These are phyloP conservation scores for Sminthopsis crassicaudata DNA, from an alignment of 2,113 vertebrate genomes.

Conservation along the genomic window DNA sequence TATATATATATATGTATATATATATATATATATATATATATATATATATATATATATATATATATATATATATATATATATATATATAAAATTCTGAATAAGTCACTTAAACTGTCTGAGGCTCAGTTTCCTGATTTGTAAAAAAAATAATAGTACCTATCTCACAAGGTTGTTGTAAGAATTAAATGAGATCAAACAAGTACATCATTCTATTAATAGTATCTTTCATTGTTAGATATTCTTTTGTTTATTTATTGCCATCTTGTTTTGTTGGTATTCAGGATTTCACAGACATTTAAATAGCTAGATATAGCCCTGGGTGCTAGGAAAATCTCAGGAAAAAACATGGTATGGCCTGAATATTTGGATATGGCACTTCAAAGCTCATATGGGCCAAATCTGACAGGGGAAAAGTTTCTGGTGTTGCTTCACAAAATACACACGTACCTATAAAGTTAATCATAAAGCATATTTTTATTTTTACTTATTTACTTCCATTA, in stretches of 20 bases:
- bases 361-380: not conserved
- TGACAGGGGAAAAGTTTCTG: not conserved
- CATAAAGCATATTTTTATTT: not conserved
- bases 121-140: not conserved
- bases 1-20: no score
- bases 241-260: not conserved
- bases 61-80: no score
- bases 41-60: no score
- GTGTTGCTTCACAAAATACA: not conserved
- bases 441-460: not conserved
- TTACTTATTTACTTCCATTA: constrained; percentile 32
- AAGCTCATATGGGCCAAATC: not conserved
- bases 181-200: not conserved
- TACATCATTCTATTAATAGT: not conserved
- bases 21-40: no score
- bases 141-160: not conserved
- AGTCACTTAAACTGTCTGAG: not conserved
- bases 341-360: not conserved
- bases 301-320: not conserved
- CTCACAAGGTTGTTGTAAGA: not conserved
- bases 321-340: not conserved
- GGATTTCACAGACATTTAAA: not conserved
- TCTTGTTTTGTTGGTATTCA: not conserved
- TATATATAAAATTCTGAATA: not conserved
- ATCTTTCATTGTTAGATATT: not conserved